Evolutionary conservation across 2,888 invertebrate species (phyloP), one percentile per base, ranked within the genome.

Genomic region (Merodon equestris): DNA sequence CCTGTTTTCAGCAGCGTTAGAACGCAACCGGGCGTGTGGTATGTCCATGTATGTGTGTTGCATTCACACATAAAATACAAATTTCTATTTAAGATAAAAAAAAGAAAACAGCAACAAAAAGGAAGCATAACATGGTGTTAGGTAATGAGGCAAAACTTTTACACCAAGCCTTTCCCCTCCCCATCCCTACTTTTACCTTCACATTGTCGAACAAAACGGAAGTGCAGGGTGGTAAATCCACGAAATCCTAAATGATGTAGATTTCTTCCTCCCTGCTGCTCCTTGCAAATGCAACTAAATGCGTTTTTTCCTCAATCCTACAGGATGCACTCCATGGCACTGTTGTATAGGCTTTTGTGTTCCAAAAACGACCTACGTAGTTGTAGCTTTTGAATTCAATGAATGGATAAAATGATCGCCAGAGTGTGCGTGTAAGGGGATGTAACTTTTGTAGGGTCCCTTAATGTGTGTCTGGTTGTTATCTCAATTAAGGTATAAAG

Each of bases 101-200:
- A 27, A 2, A 27, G 27, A 27, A 27, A 53, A 40, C 0, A 15
- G 12, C 27, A 12, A 15, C 48, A 18, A 47, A 47, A 50, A 50
- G n/a, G 15, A 50, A 1, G 34, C 7, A 68, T 54, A 74, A 74
- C 27, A 67, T 63, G 79, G 74, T 70, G 79, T 79, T 79, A 79
- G 79, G 79, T 79, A 79, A 79, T 79, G 79, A 79, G 74, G 74
- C 74, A 79, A 58, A 79, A 70, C 74, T 79, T 79, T 74, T 74
- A 70, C 79, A 74, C 74, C 60, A 51, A 57, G 53, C 53, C 73
- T 70, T 79, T 79, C 63, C 68, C 67, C n/a, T n/a, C 10, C 36
- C 36, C 7, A 36, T 36, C 54, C 56, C 48, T 50, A 63, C 18
- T 58, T 7, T 4, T 53, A 50, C 18, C 9, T 48, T 60, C 18